Evolutionary conservation across 2,113 vertebrate genomes (phyloP), one percentile per base, ranked within the genome.

Genomic region (Lophius piscatorius): DNA sequence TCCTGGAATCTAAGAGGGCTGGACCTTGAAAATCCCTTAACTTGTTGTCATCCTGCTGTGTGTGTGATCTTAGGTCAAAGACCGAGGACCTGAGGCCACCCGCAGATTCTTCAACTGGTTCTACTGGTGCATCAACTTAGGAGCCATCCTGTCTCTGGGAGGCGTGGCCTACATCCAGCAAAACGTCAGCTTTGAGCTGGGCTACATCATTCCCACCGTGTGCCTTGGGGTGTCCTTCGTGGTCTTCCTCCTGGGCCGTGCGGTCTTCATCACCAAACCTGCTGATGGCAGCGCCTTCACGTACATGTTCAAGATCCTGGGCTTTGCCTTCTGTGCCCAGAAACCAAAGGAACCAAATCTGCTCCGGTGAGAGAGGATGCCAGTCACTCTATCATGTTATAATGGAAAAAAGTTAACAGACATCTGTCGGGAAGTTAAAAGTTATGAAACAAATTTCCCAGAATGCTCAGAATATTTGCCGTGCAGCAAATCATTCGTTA

Each of bases 81-180:
- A 99, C 72, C 85, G 93, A 38, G 97, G 97, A n/a, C 93, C 95
- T 0, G 97, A 98, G 81, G 96, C 97, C 51, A 97, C 96, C 0
- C 89, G 96, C 2, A 90, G 96, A 31, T 99, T 98, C 88, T 99
- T 99, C 76, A 99, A 99, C 80, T 98, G 96, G 97, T 99, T 99
- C 87, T 99, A 99, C 55, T 99, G 97, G 97, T 98, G 95, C 90
- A 99, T 99, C 65, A 99, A 99, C 29, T 71, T 99, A 76, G 97
- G 97, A 33, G 97, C 97, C 0, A 96, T 99, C 67, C 2, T 98
- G 0, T 97, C 97, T 0, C 87, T 99, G 51, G 95, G 97, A 12
- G 93, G 93, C 39, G 91, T 98, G 40, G 95, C 95, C 0, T 99
- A 98, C 79, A 90, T 98, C 35, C 97, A 99, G 70, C 97, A 99